Conservation (phyloP, 2,113 vertebrate genomes). For the Carassius auratus region DNA sequence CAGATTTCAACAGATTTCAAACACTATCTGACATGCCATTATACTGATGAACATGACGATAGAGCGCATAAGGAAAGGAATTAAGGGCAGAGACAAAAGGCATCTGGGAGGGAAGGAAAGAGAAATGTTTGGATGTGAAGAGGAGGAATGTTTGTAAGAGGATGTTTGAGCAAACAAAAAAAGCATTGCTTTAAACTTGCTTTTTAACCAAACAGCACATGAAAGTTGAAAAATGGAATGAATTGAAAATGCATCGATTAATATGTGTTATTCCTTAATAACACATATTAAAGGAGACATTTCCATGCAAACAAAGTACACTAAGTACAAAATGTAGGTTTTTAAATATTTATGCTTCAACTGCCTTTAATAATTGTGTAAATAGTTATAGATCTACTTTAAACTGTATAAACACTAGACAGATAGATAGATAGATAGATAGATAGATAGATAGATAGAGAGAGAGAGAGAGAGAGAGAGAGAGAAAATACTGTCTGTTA, state of each 20-base stretch:
- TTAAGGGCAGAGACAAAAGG: not conserved
- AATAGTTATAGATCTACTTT: not conserved
- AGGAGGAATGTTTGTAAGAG: not conserved
- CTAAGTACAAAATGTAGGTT: not conserved
- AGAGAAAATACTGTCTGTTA: too few species aligned
- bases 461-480: too few species aligned
- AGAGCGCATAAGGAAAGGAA: conserved; percentile 12
- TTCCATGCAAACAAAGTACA: not conserved
- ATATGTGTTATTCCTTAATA: not conserved
- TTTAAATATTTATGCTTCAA: not conserved
- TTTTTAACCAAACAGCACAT: not conserved
- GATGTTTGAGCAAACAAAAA: not conserved
- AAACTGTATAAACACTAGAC: too few species aligned
- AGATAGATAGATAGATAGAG: too few species aligned
- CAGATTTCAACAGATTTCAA: conserved; percentile 55
- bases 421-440: too few species aligned
- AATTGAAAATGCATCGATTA: not conserved
- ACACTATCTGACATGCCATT: conserved; percentile 57
- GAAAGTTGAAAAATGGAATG: not conserved
- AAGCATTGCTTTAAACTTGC: not conserved
- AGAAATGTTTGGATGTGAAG: not conserved
- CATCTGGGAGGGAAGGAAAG: not conserved
- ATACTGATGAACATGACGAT: conserved; percentile 47
- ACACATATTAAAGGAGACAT: not conserved
- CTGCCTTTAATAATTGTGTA: not conserved